phyloP scores from a whole-genome alignment of 2,113 vertebrate genomes.

The Amazona guildingii region DNA sequence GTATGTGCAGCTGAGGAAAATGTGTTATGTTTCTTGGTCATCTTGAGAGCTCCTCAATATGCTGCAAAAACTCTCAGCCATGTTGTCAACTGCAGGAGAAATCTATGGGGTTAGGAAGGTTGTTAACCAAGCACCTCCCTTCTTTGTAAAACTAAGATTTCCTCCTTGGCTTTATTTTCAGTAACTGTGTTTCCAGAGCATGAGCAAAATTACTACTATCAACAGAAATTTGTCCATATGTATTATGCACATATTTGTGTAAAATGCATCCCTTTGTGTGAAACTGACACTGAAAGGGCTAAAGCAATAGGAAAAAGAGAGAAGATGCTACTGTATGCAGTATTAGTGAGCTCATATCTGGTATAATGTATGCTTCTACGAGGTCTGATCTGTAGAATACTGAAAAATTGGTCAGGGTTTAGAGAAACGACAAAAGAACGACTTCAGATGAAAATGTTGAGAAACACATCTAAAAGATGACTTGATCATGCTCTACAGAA shows the following conservation, averaged over 20 bases:
- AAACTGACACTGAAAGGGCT: background rate
- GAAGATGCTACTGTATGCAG: background rate
- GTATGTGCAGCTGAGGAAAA: background rate
- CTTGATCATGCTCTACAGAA: background rate
- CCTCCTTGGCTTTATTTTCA: background rate
- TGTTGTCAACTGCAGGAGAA: background rate
- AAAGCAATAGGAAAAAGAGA: background rate
- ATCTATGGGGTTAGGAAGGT: background rate
- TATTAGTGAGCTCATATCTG: background rate
- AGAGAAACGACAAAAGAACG: background rate
- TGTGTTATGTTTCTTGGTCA: background rate
- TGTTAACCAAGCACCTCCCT: background rate
- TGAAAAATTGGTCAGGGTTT: background rate
- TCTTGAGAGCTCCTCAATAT: background rate
- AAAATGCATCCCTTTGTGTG: background rate
- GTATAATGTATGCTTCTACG: background rate
- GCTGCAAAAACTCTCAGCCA: background rate
- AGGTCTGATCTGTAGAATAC: background rate
- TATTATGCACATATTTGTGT: background rate
- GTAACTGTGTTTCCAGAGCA: background rate
- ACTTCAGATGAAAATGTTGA: background rate
- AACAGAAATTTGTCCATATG: background rate
- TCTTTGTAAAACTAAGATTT: background rate
- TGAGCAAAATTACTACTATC: background rate
- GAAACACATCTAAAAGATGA: background rate